A percentile compares a stretch with the other conserved stretches of the same genome.
Evolutionary conservation across 2,888 invertebrate species (phyloP).

Genomic region (Heptascelio sp.): DNA sequence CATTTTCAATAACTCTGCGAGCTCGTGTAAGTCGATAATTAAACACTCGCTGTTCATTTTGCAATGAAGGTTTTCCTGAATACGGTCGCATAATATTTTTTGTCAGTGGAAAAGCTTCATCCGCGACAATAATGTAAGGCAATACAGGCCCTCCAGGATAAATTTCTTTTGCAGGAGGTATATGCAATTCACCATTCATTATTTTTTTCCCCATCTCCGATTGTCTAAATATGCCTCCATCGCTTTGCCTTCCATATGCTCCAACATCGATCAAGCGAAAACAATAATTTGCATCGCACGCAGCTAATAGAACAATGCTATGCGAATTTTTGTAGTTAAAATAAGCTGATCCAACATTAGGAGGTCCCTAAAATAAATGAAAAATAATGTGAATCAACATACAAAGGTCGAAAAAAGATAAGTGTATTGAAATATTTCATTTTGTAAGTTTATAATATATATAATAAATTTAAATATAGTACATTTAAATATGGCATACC

Average conservation of each 20-base stretch:
- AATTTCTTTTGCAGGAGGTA: neutral
- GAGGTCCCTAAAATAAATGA: conserved; percentile 6
- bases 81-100: conserved; percentile 18
- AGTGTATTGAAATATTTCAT: too few species aligned
- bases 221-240: conserved; percentile 12
- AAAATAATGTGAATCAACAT: too few species aligned
- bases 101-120: conserved; percentile 16
- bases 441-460: too few species aligned
- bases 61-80: conserved; percentile 8
- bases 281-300: conserved; percentile 3
- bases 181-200: neutral
- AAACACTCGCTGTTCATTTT: neutral
- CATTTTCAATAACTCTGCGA: conserved; percentile 5
- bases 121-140: neutral
- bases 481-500: neutral
- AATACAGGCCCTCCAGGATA: neutral
- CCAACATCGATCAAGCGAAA: neutral
- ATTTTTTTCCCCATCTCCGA: neutral
- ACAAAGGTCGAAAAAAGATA: too few species aligned
- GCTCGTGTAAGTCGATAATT: conserved; percentile 9
- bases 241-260: conserved; percentile 20
- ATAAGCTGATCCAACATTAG: conserved; percentile 11
- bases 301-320: conserved; percentile 12
- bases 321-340: conserved; percentile 6
- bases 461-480: too few species aligned